Evolutionary conservation across 2,888 invertebrate genomes (phyloP).

Genomic region (Elmis aenea): DNA sequence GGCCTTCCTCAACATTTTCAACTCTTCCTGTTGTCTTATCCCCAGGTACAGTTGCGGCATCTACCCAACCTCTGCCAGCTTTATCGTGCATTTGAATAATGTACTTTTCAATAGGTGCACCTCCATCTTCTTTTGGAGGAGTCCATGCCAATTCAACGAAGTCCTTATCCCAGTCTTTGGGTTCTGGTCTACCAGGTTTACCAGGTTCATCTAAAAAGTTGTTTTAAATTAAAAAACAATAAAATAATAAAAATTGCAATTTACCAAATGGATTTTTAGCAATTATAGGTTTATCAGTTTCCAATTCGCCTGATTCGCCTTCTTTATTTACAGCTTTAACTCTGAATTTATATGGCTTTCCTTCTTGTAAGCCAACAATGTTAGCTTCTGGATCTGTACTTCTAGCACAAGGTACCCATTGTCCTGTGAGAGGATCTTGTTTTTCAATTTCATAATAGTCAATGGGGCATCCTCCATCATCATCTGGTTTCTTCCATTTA

Average conservation of each 20-base stretch:
- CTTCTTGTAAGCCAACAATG: conserved; percentile 79
- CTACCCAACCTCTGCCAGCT: conserved; percentile 79
- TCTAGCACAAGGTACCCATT: conserved; percentile 90
- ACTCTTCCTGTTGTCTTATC: conserved; percentile 73
- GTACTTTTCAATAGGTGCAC: conserved; percentile 94
- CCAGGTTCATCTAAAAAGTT: conserved; percentile 72
- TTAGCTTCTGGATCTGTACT: conserved; percentile 82
- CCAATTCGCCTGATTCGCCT: conserved; percentile 94
- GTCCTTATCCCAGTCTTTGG: conserved; percentile 93
- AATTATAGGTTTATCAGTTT: conserved; percentile 87
- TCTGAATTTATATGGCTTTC: conserved; percentile 97
- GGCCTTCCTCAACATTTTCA: conserved; percentile 79
- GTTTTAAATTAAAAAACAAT: conserved; percentile 3
- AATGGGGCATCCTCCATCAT: conserved; percentile 92
- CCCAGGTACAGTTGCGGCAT: conserved; percentile 73
- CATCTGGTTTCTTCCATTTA: conserved; percentile 90
- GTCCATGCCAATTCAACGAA: conserved; percentile 94
- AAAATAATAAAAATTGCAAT: conserved; percentile 24
- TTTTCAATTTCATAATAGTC: conserved; percentile 96
- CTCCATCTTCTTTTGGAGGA: conserved; percentile 86
- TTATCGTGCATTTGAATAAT: conserved; percentile 92
- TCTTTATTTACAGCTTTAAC: conserved; percentile 98
- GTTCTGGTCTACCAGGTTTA: conserved; percentile 85
- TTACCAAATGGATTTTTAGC: conserved; percentile 98
- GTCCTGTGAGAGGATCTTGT: conserved; percentile 83